phyloP scores from a whole-genome alignment of 2,797 vertebrate species.

The Garrulus glandarius region DNA sequence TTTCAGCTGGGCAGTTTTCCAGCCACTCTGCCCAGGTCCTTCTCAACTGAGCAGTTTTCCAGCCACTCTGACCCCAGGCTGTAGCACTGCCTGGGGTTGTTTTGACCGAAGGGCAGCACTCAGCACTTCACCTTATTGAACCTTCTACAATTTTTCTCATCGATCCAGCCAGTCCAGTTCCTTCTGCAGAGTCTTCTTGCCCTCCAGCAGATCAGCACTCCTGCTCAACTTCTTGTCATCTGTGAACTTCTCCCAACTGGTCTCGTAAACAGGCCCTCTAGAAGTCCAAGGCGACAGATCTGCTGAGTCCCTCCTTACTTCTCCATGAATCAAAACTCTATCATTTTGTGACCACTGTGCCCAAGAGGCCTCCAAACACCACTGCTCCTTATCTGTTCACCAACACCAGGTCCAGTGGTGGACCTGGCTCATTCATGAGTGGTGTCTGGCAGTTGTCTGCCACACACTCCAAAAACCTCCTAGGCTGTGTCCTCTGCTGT shows the following conservation, averaged over 20 bases:
- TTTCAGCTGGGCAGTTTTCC: not conserved
- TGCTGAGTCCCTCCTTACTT: not conserved
- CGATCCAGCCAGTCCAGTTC: not conserved
- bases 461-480: not conserved
- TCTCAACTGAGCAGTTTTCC: not conserved
- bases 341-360: not conserved
- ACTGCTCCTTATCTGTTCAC: not conserved
- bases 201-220: not conserved
- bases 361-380: not conserved
- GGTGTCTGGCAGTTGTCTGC: not conserved
- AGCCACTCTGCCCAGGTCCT: not conserved
- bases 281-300: not conserved
- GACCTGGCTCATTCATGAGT: not conserved
- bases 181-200: not conserved
- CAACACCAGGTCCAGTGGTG: not conserved
- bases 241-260: not conserved
- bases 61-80: not conserved
- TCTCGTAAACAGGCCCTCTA: not conserved
- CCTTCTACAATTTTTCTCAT: not conserved
- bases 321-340: not conserved
- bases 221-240: not conserved
- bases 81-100: not conserved
- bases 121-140: not conserved
- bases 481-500: not conserved
- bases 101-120: not conserved